These are phyloP conservation scores for Chironomus tepperi DNA, from an alignment of 1,140 invertebrate genomes.

Conservation along the genomic window DNA sequence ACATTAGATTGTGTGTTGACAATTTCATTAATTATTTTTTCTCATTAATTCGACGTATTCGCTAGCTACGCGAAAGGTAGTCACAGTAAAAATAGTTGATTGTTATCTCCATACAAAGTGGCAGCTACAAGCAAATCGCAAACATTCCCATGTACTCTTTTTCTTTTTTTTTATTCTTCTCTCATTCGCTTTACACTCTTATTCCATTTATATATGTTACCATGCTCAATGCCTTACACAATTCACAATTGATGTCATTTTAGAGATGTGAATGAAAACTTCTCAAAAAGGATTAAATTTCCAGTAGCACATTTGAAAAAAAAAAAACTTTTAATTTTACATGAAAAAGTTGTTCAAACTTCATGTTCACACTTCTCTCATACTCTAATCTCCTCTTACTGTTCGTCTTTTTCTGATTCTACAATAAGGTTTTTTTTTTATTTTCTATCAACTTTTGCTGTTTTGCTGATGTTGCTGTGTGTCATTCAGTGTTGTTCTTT, in stretches of 20 bases:
- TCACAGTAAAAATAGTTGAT: background rate
- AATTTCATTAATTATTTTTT: slow-evolving; percentile 15
- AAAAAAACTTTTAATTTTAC: background rate
- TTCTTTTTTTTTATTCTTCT: no score
- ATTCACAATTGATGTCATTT: no score
- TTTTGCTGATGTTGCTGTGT: no score
- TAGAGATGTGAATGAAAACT: slow-evolving; percentile 1
- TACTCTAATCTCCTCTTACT: no score
- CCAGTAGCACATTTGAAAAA: background rate
- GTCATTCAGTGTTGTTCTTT: no score
- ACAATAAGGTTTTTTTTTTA: no score
- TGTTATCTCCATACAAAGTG: slow-evolving; percentile 1
- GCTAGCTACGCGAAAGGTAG: background rate
- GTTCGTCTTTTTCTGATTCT: no score
- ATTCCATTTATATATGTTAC: no score
- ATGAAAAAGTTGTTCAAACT: background rate
- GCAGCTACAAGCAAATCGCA: background rate
- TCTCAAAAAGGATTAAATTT: background rate
- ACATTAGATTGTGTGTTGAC: background rate
- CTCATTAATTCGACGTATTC: background rate
- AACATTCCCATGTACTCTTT: no score
- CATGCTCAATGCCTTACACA: no score
- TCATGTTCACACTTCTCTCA: background rate
- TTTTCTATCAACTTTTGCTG: no score
- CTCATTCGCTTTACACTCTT: no score